phyloP scores from a whole-genome alignment of 2,797 vertebrate genomes.

The Lacerta agilis region DNA sequence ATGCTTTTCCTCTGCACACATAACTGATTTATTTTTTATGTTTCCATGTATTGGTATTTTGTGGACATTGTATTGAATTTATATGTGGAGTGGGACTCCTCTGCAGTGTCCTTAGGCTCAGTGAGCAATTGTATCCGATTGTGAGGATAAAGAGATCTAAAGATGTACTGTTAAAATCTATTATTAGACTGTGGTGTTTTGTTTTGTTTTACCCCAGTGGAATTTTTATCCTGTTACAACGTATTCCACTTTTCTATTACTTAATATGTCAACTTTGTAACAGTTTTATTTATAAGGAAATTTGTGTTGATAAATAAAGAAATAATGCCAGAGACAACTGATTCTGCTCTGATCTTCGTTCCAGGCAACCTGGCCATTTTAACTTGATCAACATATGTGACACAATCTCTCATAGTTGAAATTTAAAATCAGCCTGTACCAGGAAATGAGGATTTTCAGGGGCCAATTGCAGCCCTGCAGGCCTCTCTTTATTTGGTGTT shows the following conservation, averaged over 20 bases:
- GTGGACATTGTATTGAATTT: background rate
- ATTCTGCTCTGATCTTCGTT: background rate
- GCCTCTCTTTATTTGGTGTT: no score
- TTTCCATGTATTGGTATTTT: background rate
- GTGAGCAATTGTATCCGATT: background rate
- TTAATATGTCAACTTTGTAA: background rate
- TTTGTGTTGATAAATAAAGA: background rate
- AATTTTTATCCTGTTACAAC: conserved; percentile 4
- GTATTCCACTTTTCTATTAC: background rate
- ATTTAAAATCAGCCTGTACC: background rate
- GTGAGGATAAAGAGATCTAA: background rate
- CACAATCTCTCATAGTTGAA: background rate
- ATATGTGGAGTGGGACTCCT: background rate
- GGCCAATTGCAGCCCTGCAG: no score
- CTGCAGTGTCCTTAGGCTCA: background rate
- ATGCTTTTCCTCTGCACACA: background rate
- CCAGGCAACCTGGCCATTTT: background rate
- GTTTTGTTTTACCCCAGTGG: background rate
- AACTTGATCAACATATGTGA: background rate
- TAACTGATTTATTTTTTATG: background rate
- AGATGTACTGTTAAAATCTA: background rate
- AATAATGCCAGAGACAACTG: background rate
- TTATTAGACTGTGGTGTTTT: background rate
- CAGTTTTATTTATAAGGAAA: background rate
- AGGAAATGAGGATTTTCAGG: background rate